Evolutionary conservation across 2,797 vertebrate genomes (phyloP), one percentile per base, ranked within the genome.

Genomic region (Hydrocynus forskahlii): DNA sequence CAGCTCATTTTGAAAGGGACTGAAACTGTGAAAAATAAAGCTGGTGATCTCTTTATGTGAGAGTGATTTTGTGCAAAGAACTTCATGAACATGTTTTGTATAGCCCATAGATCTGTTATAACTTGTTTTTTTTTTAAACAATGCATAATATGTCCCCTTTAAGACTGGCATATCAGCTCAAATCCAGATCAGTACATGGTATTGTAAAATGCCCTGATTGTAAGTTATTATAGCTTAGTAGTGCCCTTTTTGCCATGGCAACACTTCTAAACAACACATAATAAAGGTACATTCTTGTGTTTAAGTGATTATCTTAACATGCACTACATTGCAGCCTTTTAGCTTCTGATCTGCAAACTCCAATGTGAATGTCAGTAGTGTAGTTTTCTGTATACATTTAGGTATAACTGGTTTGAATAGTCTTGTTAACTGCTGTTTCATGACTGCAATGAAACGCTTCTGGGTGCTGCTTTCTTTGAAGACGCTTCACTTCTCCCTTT

Each of bases 401-500:
- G 45, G 48, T 25, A 23, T 71, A 16, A 7, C 23, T 21, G 29
- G 14, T 71, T 54, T 73, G 29, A 55, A 57, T 57, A 55, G 70
- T 73, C 25, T 38, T 73, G 29, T 73, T 73, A 73, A 57, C 52
- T 73, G 48, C 69, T 54, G 25, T 72, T 57, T 72, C 52, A 72
- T 72, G 50, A 73, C 70, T 73, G 52, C 38, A 68, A 29, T 63
- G 55, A 76, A 69, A 69, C 40, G 43, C 40, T 74, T 67, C 40
- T 62, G 64, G 54, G 40, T 75, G 14, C 7, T 68, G 59, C 48
- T 55, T 14, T 69, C 38, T 60, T 69, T 60, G 40, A 62, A 54
- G 55, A 74, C 7, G 55, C 13, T 35, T 75, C 54, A 63, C 63
- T 66, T 60, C 38, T 38, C 68, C n/a, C 76, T 66, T 82, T 85